phyloP scores from a whole-genome alignment of 2,888 invertebrate species.

The Bembecia ichneumoniformis region DNA sequence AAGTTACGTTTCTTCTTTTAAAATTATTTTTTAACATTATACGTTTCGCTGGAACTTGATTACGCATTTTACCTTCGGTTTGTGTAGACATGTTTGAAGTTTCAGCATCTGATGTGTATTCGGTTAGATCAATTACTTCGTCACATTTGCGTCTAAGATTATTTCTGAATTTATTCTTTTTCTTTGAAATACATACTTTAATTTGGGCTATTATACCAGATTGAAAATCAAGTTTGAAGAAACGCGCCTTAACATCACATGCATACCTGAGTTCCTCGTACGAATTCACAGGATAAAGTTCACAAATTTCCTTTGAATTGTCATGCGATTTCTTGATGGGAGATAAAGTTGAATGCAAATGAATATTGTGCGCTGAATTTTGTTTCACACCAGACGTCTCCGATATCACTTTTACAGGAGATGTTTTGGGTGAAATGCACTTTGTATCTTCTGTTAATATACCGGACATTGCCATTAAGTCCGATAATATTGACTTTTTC shows the following conservation, averaged over 20 bases:
- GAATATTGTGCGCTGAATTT: too few relatives aligned
- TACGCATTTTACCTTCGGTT: not conserved
- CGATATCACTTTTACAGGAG: not conserved
- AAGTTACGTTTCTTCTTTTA: too few relatives aligned
- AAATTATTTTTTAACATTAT: too few relatives aligned
- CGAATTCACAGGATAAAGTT: constrained; percentile 33
- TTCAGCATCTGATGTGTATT: constrained; percentile 23
- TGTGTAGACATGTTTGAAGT: not conserved
- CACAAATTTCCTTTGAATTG: not conserved
- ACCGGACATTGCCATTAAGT: constrained; percentile 66
- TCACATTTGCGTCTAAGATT: not conserved
- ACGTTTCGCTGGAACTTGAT: too few relatives aligned
- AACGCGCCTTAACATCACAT: constrained; percentile 30
- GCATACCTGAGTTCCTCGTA: constrained; percentile 43
- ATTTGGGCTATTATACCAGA: constrained; percentile 37
- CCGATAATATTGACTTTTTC: constrained; percentile 31
- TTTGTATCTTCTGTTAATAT: constrained; percentile 45
- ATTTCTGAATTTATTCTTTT: not conserved
- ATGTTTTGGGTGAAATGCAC: not conserved
- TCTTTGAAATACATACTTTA: constrained; percentile 43
- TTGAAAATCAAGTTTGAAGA: constrained; percentile 46
- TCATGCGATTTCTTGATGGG: too few relatives aligned
- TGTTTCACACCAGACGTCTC: too few relatives aligned
- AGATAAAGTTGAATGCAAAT: too few relatives aligned
- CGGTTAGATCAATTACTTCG: constrained; percentile 43